Percentiles rank a stretch among this genome's conserved stretches.
phyloP scores from a whole-genome alignment of 2,113 vertebrate genomes.

The Calypte anna region DNA sequence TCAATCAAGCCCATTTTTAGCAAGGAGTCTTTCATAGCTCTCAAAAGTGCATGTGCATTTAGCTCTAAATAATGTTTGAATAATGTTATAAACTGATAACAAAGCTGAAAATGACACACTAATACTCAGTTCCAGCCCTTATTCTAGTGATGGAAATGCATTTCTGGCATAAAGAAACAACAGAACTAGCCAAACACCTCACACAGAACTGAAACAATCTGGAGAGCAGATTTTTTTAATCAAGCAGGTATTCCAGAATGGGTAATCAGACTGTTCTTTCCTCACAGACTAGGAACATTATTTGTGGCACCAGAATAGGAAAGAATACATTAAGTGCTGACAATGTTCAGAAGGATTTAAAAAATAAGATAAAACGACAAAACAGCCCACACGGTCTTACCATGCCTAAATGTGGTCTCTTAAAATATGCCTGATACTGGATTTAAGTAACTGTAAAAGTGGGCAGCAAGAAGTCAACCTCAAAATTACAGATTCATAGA shows the following conservation, averaged over 20 bases:
- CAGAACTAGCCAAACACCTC: not conserved
- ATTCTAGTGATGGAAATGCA: not conserved
- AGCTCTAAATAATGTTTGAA: not conserved
- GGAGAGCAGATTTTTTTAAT: not conserved
- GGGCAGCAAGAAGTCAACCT: constrained; percentile 45
- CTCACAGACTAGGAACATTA: not conserved
- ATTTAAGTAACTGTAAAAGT: constrained; percentile 61
- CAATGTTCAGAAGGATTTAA: not conserved
- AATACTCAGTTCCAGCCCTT: not conserved
- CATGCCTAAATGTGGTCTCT: constrained; percentile 44
- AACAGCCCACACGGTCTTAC: constrained; percentile 32
- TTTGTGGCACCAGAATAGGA: not conserved
- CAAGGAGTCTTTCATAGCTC: not conserved
- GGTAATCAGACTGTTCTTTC: not conserved
- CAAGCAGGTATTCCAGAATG: not conserved
- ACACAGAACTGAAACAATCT: not conserved
- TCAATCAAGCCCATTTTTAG: not conserved
- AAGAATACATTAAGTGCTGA: constrained; percentile 47
- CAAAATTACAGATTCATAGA: constrained; percentile 40
- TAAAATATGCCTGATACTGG: constrained; percentile 13
- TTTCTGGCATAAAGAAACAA: not conserved
- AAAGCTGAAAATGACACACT: not conserved
- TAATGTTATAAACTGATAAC: not conserved
- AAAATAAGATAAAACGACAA: constrained; percentile 6
- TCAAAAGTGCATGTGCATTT: not conserved